Base-by-base conservation (phyloP, 1,140 invertebrate genomes). In the Aphaenogaster rudis region DNA sequence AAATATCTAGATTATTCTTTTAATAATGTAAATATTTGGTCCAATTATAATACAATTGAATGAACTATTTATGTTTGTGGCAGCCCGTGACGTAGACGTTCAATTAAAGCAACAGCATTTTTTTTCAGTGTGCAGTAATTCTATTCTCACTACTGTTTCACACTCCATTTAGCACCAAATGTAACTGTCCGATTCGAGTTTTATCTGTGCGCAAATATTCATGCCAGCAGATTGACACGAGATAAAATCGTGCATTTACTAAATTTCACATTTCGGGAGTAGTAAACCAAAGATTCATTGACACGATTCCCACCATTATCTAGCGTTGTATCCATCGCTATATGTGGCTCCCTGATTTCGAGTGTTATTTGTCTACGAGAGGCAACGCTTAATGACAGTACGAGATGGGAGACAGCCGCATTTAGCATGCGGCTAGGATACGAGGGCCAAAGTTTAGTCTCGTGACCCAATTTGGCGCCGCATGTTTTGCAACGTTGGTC, bases 371-470 rank as follows among this genome's bases (percentile, higher is more conserved):
- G 54, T 72, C 42, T 61, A 61, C 28, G 42, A 45, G 54, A 36
- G 54, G 17, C 28, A 48, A 81, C 17, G 52, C 59, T 63, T 84
- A 84, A 76, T 61, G 69, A 28, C 54, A 76, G 54, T 57, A 48
- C 54, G 42, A 63, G 28, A 74, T 61, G 54, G 50, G 36, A 71
- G 39, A 74, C 33, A 69, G 54, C 42, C 67, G 67, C 67, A 48
- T 59, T 84, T 48, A 84, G 42, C 54, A 84, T 84, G 80, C 69
- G 54, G 80, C 52, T 39, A 74, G 39, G 67, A 72, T 59, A 48
- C 67, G 39, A 61, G 48, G 21, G 28, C 54, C 69, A 64, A 84
- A 84, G 54, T 84, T 84, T 84, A 74, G 42, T 84, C 54, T n/a
- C 15, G 54, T 42, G 80, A 76, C 80, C 80, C 33, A 74, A 84